Percentiles rank a stretch among this genome's conserved stretches.
These are phyloP conservation scores for Phalacrocorax pelagicus DNA, from an alignment of 2,113 vertebrate genomes.

Conservation along the genomic window DNA sequence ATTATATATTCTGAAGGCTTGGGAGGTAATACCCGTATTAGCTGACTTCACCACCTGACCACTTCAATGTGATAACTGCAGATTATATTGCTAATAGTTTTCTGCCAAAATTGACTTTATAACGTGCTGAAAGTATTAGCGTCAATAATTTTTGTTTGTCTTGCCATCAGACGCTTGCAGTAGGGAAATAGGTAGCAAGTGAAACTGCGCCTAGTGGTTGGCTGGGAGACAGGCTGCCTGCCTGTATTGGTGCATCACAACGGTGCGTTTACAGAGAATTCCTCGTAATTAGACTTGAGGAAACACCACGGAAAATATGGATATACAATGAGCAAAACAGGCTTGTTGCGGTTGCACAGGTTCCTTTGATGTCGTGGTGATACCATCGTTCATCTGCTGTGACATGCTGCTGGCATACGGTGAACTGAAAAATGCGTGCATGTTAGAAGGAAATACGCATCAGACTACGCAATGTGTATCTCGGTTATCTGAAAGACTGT, in stretches of 20 bases:
- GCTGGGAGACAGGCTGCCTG: neutral
- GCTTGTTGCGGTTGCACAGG: neutral
- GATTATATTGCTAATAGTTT: neutral
- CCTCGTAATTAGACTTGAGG: neutral
- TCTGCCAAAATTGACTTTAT: neutral
- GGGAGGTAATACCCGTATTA: neutral
- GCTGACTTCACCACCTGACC: neutral
- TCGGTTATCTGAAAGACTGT: neutral
- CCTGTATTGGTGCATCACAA: neutral
- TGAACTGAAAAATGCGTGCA: neutral
- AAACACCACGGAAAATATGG: neutral
- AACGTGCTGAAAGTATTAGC: neutral
- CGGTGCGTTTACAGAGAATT: neutral
- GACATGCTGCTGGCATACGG: neutral
- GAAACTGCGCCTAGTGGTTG: neutral
- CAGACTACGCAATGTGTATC: no score
- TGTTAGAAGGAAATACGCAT: neutral
- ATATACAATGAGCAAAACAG: neutral
- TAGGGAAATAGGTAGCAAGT: neutral
- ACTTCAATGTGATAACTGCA: neutral
- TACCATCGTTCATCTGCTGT: neutral
- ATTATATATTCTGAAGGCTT: neutral
- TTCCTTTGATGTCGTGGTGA: neutral
- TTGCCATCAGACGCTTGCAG: neutral
- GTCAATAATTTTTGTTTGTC: neutral